Percentiles rank a stretch among this genome's conserved stretches.
Evolutionary conservation across 2,113 vertebrate genomes (phyloP).

Genomic region (Macrotis lagotis): DNA sequence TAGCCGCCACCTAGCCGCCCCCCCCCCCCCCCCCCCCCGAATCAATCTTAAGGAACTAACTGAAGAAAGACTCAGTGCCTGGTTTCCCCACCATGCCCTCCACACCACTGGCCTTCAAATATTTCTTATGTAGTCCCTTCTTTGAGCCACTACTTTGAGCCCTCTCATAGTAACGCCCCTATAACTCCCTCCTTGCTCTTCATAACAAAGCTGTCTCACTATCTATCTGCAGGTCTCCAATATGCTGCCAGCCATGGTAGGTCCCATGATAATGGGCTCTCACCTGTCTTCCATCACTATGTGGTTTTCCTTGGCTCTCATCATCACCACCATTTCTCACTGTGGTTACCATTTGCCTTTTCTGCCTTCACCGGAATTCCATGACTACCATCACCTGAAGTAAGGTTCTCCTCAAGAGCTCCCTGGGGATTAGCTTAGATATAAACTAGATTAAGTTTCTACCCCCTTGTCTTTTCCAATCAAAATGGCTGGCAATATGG

Average conservation of each 20-base stretch:
- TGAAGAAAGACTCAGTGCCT: background rate
- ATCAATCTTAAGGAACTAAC: background rate
- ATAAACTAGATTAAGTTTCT: background rate
- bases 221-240: conserved; percentile 88
- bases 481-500: background rate
- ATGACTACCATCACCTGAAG: conserved; percentile 97
- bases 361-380: conserved; percentile 95
- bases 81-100: background rate
- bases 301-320: conserved; percentile 90
- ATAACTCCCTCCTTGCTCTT: background rate
- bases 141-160: background rate
- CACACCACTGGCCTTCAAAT: background rate
- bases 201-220: background rate
- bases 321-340: conserved; percentile 91
- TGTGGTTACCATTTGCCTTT: conserved; percentile 96
- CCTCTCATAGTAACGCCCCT: background rate
- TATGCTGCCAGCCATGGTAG: conserved; percentile 87
- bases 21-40: too few species aligned
- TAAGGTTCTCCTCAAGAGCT: conserved; percentile 74
- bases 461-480: background rate
- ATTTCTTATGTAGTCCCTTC: background rate
- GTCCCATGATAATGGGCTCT: conserved; percentile 90
- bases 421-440: accelerated
- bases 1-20: too few species aligned
- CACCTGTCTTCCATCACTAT: conserved; percentile 86